Evolutionary conservation across 1,140 invertebrate genomes (phyloP).

Genomic region (Cherax destructor): DNA sequence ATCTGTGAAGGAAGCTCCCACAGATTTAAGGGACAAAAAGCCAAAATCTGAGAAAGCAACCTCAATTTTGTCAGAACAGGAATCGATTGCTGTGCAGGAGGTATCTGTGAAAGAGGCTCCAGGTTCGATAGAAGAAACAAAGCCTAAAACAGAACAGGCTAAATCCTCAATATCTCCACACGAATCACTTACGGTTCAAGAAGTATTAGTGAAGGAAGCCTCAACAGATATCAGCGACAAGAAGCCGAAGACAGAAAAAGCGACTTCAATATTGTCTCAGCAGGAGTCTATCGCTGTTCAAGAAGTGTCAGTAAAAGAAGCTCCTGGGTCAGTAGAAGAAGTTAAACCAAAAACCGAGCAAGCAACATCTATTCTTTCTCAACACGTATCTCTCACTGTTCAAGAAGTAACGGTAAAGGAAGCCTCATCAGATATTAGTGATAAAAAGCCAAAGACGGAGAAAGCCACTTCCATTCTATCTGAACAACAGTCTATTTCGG

Average conservation of each 20-base stretch:
- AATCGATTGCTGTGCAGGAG: conserved; percentile 38
- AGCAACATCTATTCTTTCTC: conserved; percentile 42
- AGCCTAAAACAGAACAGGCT: conserved; percentile 74
- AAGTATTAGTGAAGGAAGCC: conserved; percentile 77
- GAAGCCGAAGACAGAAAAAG: conserved; percentile 32
- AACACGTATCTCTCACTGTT: conserved; percentile 25
- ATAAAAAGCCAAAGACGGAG: conserved; percentile 44
- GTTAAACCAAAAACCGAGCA: conserved; percentile 33
- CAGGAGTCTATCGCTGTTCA: conserved; percentile 30
- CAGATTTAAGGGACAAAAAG: conserved; percentile 13
- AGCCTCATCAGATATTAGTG: conserved; percentile 22
- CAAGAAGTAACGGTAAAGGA: conserved; percentile 63
- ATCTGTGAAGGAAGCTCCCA: conserved; percentile 31
- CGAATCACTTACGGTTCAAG: conserved; percentile 78
- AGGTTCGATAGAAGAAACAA: conserved; percentile 7
- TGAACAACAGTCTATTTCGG: conserved; percentile 30
- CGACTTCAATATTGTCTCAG: conserved; percentile 40
- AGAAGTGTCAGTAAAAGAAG: conserved; percentile 32
- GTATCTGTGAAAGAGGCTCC: conserved; percentile 46
- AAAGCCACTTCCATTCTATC: conserved; percentile 25
- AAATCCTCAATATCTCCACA: conserved; percentile 76
- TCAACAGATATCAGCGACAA: conserved; percentile 30
- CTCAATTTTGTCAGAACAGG: conserved; percentile 47
- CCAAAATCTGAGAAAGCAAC: conserved; percentile 37
- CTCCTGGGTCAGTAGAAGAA: conserved; percentile 20